phyloP scores from a whole-genome alignment of 2,888 invertebrate genomes.

The Chloromyia formosa region DNA sequence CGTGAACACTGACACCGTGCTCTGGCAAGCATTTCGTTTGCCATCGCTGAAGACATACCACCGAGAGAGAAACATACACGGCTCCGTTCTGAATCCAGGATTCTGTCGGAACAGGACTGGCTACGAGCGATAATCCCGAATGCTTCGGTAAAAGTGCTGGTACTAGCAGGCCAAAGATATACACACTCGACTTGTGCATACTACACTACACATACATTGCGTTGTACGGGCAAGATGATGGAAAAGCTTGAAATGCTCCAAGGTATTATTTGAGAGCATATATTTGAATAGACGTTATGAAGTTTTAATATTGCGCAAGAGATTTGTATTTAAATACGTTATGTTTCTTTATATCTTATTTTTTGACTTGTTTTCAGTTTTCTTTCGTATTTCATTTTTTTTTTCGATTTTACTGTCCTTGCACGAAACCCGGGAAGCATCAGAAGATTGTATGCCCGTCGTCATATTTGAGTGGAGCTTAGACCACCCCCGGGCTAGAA shows the following conservation, averaged over 20 bases:
- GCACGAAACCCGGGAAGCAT: not conserved
- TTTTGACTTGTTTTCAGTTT: conserved; percentile 31
- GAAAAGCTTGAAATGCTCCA: conserved; percentile 51
- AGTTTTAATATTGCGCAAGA: conserved; percentile 53
- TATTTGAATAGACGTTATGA: conserved; percentile 53
- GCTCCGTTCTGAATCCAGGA: conserved; percentile 12
- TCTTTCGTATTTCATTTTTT: not conserved
- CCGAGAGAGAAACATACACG: not conserved
- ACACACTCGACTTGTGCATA: not conserved
- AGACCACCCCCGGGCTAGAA: not conserved
- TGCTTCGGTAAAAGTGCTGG: conserved; percentile 17
- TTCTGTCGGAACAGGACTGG: conserved; percentile 23
- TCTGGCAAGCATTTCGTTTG: conserved; percentile 24
- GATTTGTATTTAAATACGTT: conserved; percentile 49
- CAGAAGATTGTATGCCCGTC: not conserved
- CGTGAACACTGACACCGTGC: conserved; percentile 25
- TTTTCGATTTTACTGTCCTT: too few relatives aligned
- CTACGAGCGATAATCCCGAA: not conserved
- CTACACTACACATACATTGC: too few relatives aligned
- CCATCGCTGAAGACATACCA: conserved; percentile 4
- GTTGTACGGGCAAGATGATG: conserved; percentile 41
- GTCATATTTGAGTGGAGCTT: conserved; percentile 24
- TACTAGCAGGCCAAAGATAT: conserved; percentile 26
- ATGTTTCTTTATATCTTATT: conserved; percentile 43
- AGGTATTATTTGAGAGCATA: conserved; percentile 53